Evolutionary conservation across 2,113 vertebrate species (phyloP).

Genomic region (Anguilla rostrata): DNA sequence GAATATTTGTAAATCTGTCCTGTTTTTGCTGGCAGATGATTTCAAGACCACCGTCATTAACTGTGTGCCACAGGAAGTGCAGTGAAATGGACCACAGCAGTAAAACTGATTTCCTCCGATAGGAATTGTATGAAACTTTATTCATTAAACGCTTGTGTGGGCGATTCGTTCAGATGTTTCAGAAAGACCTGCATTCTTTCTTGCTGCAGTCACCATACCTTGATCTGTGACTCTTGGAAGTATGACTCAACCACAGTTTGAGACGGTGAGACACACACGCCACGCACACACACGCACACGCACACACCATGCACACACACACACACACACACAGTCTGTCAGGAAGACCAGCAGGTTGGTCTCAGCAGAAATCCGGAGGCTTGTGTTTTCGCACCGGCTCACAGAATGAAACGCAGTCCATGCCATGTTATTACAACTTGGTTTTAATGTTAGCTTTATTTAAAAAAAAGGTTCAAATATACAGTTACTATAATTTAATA

Average conservation of each 20-base stretch:
- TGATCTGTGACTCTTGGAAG: too few relatives aligned
- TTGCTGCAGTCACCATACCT: background rate
- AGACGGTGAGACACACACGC: too few relatives aligned
- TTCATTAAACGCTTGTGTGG: background rate
- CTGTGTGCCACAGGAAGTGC: background rate
- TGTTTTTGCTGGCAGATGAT: background rate
- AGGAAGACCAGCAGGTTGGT: too few relatives aligned
- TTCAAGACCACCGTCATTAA: background rate
- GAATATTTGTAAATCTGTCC: background rate
- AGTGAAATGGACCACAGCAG: background rate
- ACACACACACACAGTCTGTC: too few relatives aligned
- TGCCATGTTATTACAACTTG: background rate
- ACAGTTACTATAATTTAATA: constrained; percentile 26
- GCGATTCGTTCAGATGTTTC: background rate
- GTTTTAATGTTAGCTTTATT: constrained; percentile 25
- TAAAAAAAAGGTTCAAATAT: constrained; percentile 21
- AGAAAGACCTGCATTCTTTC: background rate
- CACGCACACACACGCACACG: too few relatives aligned
- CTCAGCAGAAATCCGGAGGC: too few relatives aligned
- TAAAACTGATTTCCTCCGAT: background rate
- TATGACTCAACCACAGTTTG: too few relatives aligned
- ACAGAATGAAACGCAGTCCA: background rate
- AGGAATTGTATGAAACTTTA: background rate
- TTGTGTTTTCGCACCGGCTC: too few relatives aligned
- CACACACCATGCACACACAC: too few relatives aligned